Conservation (phyloP, 1,140 invertebrate genomes). For the Magallana angulata region DNA sequence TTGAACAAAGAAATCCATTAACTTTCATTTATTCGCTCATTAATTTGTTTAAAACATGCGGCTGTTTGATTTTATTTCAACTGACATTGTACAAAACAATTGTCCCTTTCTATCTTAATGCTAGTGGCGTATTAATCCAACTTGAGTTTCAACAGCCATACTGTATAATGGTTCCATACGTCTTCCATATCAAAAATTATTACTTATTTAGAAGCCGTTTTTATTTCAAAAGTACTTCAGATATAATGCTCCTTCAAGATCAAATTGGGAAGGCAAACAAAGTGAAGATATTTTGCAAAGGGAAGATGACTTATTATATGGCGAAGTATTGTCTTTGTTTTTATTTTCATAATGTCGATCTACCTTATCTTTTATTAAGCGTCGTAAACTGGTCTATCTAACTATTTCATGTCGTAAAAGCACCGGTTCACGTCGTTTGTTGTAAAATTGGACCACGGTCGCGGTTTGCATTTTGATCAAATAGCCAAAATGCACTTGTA, state of each 20-base stretch:
- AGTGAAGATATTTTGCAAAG: too few species aligned
- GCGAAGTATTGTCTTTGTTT: neutral
- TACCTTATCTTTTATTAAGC: neutral
- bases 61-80: neutral
- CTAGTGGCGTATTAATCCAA: too few species aligned
- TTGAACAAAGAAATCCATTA: neutral
- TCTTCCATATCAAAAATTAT: neutral
- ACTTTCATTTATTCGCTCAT: conserved; percentile 25
- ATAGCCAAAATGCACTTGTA: neutral
- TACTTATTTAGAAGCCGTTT: neutral
- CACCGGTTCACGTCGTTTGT: neutral
- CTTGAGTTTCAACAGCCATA: too few species aligned
- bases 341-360: neutral
- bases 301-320: too few species aligned
- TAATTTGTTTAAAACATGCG: conserved; percentile 22
- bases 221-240: neutral
- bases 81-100: too few species aligned
- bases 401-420: neutral
- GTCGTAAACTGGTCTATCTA: neutral
- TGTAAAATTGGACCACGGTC: neutral
- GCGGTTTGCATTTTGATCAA: neutral
- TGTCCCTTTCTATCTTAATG: too few species aligned
- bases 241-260: too few species aligned
- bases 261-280: too few species aligned
- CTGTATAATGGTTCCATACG: neutral